These are phyloP conservation scores for Andrena praecox DNA, from an alignment of 2,888 invertebrate species.

Conservation along the genomic window DNA sequence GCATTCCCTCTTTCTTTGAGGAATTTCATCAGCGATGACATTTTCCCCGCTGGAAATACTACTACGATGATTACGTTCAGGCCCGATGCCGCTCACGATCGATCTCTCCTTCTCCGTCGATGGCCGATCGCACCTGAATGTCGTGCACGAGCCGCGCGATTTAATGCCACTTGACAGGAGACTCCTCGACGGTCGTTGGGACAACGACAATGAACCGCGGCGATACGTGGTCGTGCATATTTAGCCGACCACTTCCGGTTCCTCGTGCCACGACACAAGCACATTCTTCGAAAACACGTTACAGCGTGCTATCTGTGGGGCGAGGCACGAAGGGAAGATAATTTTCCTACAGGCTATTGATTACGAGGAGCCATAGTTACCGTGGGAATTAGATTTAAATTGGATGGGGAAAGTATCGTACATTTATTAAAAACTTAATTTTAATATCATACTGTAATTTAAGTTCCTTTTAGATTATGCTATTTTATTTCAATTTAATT, in stretches of 20 bases:
- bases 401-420: too few relatives aligned
- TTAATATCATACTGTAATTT: too few relatives aligned
- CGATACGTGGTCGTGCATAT: constrained; percentile 75
- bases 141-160: constrained; percentile 44
- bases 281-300: constrained; percentile 59
- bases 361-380: neutral
- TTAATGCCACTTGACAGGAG: constrained; percentile 50
- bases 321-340: neutral
- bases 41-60: constrained; percentile 32
- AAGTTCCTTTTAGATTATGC: too few relatives aligned
- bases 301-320: constrained; percentile 39
- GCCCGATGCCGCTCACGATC: constrained; percentile 44
- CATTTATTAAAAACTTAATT: too few relatives aligned
- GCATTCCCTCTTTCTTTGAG: constrained; percentile 22
- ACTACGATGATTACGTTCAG: constrained; percentile 30
- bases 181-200: constrained; percentile 67
- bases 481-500: too few relatives aligned
- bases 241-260: constrained; percentile 77
- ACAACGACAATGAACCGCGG: constrained; percentile 66
- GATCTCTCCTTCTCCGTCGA: constrained; percentile 31
- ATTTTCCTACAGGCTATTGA: neutral
- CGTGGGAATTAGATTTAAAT: too few relatives aligned
- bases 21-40: constrained; percentile 64
- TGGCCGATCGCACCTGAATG: constrained; percentile 44
- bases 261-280: constrained; percentile 62